These are phyloP conservation scores for Elaphurus davidianus DNA, from an alignment of 2,113 vertebrate genomes.

Conservation along the genomic window DNA sequence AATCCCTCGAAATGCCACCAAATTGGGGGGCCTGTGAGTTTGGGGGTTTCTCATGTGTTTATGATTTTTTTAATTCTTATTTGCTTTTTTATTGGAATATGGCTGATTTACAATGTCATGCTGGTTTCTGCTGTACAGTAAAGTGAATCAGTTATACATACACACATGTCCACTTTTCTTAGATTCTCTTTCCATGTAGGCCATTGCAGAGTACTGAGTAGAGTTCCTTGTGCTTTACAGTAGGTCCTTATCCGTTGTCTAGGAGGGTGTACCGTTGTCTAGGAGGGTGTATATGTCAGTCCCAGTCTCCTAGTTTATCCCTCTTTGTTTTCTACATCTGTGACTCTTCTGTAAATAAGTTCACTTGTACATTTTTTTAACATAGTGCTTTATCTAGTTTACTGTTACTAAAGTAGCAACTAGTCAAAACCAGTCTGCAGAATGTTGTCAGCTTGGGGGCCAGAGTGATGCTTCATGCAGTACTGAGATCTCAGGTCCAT, in stretches of 20 bases:
- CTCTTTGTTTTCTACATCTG: background rate
- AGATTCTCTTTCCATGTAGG: background rate
- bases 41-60: background rate
- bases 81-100: background rate
- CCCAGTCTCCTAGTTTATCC: background rate
- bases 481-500: background rate
- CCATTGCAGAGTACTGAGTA: background rate
- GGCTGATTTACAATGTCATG: background rate
- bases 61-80: too few species aligned
- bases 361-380: background rate
- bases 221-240: background rate
- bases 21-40: background rate
- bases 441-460: background rate
- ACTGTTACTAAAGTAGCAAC: background rate
- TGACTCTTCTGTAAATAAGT: background rate
- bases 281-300: background rate
- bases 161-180: background rate
- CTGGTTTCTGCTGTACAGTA: background rate
- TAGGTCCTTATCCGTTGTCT: background rate
- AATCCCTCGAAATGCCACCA: background rate
- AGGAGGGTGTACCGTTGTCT: background rate
- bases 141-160: background rate
- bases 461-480: background rate
- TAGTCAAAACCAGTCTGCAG: background rate
- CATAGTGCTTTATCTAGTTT: background rate